Conservation (phyloP, 2,888 invertebrate genomes). For the Mesodorylaimus sp. region DNA sequence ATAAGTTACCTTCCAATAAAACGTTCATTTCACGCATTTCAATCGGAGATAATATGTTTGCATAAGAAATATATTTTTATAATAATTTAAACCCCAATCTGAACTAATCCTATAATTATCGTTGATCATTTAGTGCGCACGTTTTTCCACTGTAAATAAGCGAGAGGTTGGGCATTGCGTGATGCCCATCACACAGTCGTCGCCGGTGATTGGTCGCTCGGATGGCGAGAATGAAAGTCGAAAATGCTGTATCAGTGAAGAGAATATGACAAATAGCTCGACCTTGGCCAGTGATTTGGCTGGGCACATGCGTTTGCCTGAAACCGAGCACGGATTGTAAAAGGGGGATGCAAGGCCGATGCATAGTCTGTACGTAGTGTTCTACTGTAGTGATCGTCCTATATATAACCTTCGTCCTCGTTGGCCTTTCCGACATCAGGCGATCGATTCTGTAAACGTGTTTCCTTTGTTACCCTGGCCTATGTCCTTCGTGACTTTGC, state of each 20-base stretch:
- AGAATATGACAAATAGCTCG: background rate
- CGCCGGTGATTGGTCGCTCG: background rate
- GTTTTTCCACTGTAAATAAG: background rate
- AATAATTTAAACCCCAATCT: background rate
- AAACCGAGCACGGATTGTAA: background rate
- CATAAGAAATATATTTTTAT: background rate
- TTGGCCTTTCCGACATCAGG: too few species aligned
- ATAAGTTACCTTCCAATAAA: too few species aligned
- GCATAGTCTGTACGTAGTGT: background rate
- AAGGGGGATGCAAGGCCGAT: background rate
- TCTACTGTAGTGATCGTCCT: too few species aligned
- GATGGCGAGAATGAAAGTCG: background rate
- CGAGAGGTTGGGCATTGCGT: background rate
- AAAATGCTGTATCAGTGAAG: background rate
- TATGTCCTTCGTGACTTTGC: too few species aligned
- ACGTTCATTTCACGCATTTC: too few species aligned
- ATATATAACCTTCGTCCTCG: too few species aligned
- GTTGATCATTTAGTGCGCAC: background rate
- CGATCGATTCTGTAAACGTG: background rate
- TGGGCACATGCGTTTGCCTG: background rate
- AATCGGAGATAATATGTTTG: background rate
- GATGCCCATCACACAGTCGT: background rate
- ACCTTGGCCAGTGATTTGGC: constrained; percentile 3
- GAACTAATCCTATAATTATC: background rate
- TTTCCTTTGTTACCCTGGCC: too few species aligned